Evolutionary conservation across 2,113 vertebrate genomes (phyloP).

Genomic region (Glaucomys volans): DNA sequence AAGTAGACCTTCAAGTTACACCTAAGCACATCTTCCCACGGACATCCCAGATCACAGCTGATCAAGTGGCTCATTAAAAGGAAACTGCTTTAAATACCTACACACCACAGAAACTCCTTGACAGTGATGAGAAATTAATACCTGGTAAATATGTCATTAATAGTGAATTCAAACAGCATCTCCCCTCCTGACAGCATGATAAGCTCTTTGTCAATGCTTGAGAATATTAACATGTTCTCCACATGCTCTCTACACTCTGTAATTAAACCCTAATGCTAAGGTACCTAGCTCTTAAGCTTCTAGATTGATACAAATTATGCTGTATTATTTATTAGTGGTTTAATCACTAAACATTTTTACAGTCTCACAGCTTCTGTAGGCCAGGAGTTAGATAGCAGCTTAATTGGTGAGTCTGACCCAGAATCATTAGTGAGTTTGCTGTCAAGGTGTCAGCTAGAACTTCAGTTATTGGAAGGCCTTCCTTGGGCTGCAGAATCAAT

Average conservation of each 20-base stretch:
- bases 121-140: conserved; percentile 14
- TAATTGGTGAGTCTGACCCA: neutral
- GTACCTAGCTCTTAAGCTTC: neutral
- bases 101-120: neutral
- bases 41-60: neutral
- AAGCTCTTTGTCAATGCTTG: conserved; percentile 1
- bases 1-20: conserved; percentile 5
- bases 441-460: neutral
- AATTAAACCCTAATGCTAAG: conserved; percentile 41
- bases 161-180: conserved; percentile 10
- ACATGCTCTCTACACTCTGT: neutral
- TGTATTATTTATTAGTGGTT: neutral
- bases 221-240: neutral
- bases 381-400: neutral
- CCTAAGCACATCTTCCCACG: conserved; percentile 9
- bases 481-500: neutral
- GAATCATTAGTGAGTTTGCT: neutral
- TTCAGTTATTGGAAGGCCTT: neutral
- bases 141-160: conserved; percentile 44
- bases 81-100: neutral
- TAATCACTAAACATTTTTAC: neutral
- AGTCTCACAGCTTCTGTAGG: neutral
- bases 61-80: conserved; percentile 38
- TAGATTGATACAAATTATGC: neutral
- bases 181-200: neutral